Percentiles rank a stretch among this genome's conserved stretches.
These are phyloP conservation scores for Ditylenchus weischeri DNA, from an alignment of 2,888 invertebrate genomes.

Conservation along the genomic window DNA sequence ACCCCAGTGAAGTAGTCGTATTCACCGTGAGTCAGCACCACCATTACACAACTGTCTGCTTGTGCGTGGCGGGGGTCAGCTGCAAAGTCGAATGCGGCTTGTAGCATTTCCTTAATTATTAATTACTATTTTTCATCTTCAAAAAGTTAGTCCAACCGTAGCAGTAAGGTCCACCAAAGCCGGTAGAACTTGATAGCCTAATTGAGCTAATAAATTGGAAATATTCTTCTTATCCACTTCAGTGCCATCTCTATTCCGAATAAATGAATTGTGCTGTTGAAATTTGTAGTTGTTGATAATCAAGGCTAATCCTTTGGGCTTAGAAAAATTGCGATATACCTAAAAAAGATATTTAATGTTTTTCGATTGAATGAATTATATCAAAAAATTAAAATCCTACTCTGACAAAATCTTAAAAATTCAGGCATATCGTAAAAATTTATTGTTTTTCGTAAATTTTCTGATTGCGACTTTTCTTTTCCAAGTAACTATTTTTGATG, in stretches of 20 bases:
- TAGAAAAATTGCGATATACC: constrained; percentile 21
- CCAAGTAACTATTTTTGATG: too few species aligned
- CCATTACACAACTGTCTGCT: constrained; percentile 36
- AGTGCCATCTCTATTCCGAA: constrained; percentile 43
- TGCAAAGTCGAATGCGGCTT: constrained; percentile 39
- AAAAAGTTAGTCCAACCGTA: constrained; percentile 11
- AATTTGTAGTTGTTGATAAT: constrained; percentile 57
- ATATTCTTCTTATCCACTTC: constrained; percentile 47
- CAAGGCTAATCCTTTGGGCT: constrained; percentile 44
- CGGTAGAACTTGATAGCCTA: constrained; percentile 48
- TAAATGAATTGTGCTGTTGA: constrained; percentile 1
- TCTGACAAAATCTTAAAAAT: too few species aligned
- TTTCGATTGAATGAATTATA: too few species aligned
- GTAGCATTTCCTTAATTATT: constrained; percentile 43
- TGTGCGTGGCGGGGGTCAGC: constrained; percentile 30
- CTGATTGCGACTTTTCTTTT: too few species aligned
- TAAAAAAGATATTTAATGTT: constrained; percentile 9
- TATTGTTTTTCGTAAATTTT: background rate
- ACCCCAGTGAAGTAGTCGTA: constrained; percentile 46
- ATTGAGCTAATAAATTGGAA: constrained; percentile 39
- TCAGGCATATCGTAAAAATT: background rate
- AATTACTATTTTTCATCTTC: constrained; percentile 17
- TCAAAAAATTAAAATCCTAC: too few species aligned
- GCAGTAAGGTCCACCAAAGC: constrained; percentile 44
- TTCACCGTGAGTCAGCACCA: constrained; percentile 56